Evolutionary conservation across 1,140 invertebrate genomes (phyloP).

Genomic region (Euglossa dilemma): DNA sequence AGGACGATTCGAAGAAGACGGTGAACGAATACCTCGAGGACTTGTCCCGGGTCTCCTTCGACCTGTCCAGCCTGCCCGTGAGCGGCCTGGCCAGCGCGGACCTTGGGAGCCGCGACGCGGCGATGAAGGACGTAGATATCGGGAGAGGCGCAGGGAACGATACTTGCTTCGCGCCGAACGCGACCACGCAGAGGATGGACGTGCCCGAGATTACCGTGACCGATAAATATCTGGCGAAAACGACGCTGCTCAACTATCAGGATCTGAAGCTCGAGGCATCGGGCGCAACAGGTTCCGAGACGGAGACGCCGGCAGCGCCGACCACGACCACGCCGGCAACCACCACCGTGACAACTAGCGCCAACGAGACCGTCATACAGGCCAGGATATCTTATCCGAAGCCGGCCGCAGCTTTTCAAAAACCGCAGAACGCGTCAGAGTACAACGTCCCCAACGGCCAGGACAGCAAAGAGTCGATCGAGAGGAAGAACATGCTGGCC

Average conservation of each 20-base stretch:
- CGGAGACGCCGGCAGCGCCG: neutral
- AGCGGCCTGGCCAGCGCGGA: neutral
- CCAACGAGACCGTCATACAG: neutral
- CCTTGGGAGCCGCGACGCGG: neutral
- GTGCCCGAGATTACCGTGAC: neutral
- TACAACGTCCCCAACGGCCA: neutral
- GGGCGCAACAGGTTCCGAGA: neutral
- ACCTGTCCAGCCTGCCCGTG: neutral
- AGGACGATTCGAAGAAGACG: neutral
- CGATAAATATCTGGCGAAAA: neutral
- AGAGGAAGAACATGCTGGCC: conserved; percentile 53
- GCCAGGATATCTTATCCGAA: neutral
- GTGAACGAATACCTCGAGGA: neutral
- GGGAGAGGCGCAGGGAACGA: neutral
- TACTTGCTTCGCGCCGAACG: conserved; percentile 20
- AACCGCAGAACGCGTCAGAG: neutral
- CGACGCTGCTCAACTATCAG: neutral
- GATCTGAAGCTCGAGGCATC: neutral
- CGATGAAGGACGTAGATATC: neutral
- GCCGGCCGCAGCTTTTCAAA: neutral
- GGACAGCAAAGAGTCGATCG: neutral
- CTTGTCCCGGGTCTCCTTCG: neutral
- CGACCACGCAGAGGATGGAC: conserved; percentile 19
- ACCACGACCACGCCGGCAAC: neutral
- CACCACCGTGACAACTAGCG: neutral